phyloP scores from a whole-genome alignment of 2,797 vertebrate species.

The Gadopsis marmoratus region DNA sequence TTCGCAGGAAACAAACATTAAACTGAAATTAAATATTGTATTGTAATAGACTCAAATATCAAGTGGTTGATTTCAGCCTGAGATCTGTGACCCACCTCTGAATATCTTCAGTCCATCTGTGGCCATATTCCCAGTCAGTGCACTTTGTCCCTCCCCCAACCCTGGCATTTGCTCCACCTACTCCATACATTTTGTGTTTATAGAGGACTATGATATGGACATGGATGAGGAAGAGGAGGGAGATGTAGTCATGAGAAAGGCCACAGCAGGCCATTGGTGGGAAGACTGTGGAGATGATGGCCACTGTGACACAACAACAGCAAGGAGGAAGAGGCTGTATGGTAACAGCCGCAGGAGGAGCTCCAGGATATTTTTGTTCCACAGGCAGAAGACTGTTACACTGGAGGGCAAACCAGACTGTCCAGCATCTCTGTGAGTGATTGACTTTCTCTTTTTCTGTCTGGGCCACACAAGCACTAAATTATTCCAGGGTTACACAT shows the following conservation, averaged over 20 bases:
- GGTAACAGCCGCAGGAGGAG: constrained; percentile 73
- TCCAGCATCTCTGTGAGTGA: constrained; percentile 75
- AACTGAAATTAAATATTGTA: too few species aligned
- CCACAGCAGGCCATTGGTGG: constrained; percentile 62
- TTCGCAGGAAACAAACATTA: constrained; percentile 18
- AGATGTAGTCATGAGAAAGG: constrained; percentile 51
- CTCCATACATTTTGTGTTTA: constrained; percentile 29
- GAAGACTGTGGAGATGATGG: constrained; percentile 46
- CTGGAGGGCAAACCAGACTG: constrained; percentile 47
- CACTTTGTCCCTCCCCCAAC: constrained; percentile 14
- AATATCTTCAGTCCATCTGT: constrained; percentile 37
- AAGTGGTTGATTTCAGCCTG: constrained; percentile 2
- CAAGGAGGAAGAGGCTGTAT: constrained; percentile 43
- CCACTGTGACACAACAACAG: constrained; percentile 27
- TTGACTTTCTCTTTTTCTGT: constrained; percentile 6
- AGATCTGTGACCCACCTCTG: constrained; percentile 1
- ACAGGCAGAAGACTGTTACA: constrained; percentile 49
- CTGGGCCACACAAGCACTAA: constrained; percentile 17
- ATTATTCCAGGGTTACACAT: background rate
- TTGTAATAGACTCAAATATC: too few species aligned
- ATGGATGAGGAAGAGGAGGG: constrained; percentile 61
- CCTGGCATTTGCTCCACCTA: constrained; percentile 18
- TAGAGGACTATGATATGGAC: constrained; percentile 72
- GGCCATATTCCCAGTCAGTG: constrained; percentile 27
- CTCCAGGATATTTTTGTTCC: constrained; percentile 66